Conservation (phyloP, 2,888 invertebrate species). For the Callinectes sapidus region DNA sequence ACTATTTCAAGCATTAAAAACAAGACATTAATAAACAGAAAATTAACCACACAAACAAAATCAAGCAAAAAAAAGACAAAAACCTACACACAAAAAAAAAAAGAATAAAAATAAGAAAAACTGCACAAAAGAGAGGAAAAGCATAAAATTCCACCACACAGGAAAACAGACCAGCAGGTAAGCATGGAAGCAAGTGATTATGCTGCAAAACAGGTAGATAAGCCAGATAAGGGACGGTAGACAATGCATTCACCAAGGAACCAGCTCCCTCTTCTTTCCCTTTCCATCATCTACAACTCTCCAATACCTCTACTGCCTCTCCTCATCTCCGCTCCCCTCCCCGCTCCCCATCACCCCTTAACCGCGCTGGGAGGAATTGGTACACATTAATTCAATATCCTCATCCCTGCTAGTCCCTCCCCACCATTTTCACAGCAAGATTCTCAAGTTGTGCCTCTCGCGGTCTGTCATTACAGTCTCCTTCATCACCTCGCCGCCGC, state of each 20-base stretch:
- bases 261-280: neutral
- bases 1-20: neutral
- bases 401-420: neutral
- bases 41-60: neutral
- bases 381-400: conserved; percentile 26
- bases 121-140: neutral
- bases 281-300: neutral
- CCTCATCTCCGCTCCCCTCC: neutral
- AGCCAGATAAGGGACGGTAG: neutral
- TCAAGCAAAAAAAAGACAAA: neutral
- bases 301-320: neutral
- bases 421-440: conserved; percentile 23
- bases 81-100: neutral
- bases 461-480: conserved; percentile 38
- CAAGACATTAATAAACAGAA: neutral
- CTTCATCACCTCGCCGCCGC: conserved; percentile 27
- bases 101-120: neutral
- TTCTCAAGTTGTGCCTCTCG: conserved; percentile 34
- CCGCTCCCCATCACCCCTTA: neutral
- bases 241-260: neutral
- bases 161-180: neutral
- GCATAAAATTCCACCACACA: neutral
- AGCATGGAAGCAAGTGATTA: neutral
- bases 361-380: conserved; percentile 7
- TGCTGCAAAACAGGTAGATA: neutral